Conservation (phyloP, 1,140 invertebrate genomes). For the Mizuhopecten yessoensis region DNA sequence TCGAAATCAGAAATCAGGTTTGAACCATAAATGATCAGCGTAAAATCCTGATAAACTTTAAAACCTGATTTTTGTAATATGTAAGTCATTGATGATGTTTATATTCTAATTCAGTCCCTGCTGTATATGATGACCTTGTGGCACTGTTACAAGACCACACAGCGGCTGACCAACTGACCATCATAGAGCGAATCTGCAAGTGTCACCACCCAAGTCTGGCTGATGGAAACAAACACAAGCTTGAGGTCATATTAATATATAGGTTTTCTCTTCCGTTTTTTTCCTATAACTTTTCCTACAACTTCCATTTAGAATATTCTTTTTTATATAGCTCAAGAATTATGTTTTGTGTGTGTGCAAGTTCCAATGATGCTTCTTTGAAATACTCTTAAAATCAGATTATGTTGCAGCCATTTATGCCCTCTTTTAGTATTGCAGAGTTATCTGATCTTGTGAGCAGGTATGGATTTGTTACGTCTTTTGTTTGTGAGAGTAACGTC, state of each 20-base stretch:
- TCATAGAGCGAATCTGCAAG: slow-evolving; percentile 93
- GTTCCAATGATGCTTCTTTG: too few species aligned
- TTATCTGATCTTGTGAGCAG: too few species aligned
- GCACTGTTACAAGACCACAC: slow-evolving; percentile 87
- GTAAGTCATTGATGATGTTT: slow-evolving; percentile 47
- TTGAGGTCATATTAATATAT: slow-evolving; percentile 84
- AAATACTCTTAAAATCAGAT: too few species aligned
- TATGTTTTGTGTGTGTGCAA: not conserved
- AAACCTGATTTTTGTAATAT: too few species aligned
- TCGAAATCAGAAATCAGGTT: too few species aligned
- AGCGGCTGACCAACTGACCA: slow-evolving; percentile 87
- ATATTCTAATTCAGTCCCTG: slow-evolving; percentile 85
- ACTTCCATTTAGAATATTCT: not conserved
- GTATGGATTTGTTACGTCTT: too few species aligned
- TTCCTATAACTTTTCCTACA: not conserved
- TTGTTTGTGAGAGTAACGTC: too few species aligned
- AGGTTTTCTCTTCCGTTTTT: too few species aligned
- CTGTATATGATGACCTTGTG: slow-evolving; percentile 88
- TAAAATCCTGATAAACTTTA: too few species aligned
- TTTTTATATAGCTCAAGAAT: not conserved
- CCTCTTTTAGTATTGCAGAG: too few species aligned
- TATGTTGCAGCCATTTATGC: too few species aligned
- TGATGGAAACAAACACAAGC: slow-evolving; percentile 90
- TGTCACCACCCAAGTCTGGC: slow-evolving; percentile 91
- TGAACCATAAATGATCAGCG: too few species aligned